These are phyloP conservation scores for Malurus melanocephalus DNA, from an alignment of 2,113 vertebrate genomes.

Conservation along the genomic window DNA sequence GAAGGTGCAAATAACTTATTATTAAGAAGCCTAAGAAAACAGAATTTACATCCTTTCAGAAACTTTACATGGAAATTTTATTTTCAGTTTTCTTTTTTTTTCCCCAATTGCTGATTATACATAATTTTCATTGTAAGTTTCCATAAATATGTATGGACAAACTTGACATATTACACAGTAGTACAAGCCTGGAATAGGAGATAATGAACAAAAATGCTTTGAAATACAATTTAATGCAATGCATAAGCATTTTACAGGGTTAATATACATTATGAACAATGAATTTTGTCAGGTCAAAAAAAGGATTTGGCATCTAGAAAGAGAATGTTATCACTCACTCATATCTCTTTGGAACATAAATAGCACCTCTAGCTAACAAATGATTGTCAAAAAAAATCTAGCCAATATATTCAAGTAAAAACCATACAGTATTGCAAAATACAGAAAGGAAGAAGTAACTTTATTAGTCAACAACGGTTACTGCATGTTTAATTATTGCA, in stretches of 20 bases:
- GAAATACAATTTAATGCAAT: conserved; percentile 50
- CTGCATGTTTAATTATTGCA: conserved; percentile 64
- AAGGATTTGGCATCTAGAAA: conserved; percentile 46
- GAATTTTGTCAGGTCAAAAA: conserved; percentile 30
- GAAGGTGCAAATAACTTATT: neutral
- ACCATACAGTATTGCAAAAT: conserved; percentile 52
- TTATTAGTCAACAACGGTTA: conserved; percentile 26
- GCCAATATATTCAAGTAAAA: conserved; percentile 56
- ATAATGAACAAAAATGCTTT: conserved; percentile 52
- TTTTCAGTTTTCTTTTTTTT: conserved; percentile 32
- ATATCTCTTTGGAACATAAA: conserved; percentile 64
- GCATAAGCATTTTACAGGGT: conserved; percentile 42
- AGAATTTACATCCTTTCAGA: conserved; percentile 39
- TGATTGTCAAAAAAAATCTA: conserved; percentile 51
- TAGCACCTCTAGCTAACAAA: conserved; percentile 72
- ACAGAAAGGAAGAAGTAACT: conserved; percentile 49
- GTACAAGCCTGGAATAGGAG: conserved; percentile 55
- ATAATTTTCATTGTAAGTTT: conserved; percentile 28
- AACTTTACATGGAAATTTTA: conserved; percentile 62
- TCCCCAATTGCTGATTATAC: conserved; percentile 28
- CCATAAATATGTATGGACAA: conserved; percentile 65
- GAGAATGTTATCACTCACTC: conserved; percentile 35
- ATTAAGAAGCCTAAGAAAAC: neutral
- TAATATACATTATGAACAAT: conserved; percentile 60
- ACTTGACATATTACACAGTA: conserved; percentile 55